Conservation (phyloP, 2,797 vertebrate genomes). For the Botia almorhae region DNA sequence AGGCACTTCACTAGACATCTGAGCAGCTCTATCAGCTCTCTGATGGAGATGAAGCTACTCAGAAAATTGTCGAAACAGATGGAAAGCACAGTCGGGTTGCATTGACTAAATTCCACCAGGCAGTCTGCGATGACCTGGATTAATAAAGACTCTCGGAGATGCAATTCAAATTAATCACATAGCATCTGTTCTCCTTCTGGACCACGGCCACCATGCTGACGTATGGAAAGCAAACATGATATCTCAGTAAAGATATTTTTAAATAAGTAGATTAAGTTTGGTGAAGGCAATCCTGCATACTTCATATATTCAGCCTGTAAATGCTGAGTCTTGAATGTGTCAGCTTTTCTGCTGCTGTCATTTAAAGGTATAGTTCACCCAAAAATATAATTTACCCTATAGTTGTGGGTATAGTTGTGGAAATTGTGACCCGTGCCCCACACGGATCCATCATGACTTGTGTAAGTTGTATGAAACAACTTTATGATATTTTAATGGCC, state of each 20-base stretch:
- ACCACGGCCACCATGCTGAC: not conserved
- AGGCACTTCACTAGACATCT: not conserved
- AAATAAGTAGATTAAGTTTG: slow-evolving; percentile 1
- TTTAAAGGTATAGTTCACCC: not conserved
- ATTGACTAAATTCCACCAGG: slow-evolving; percentile 35
- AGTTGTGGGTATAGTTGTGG: not conserved
- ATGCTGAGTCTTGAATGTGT: not conserved
- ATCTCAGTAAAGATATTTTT: slow-evolving; percentile 16
- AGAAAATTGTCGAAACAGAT: slow-evolving; percentile 4
- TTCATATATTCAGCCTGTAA: not conserved
- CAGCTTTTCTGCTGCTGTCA: not conserved
- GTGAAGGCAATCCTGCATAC: not conserved
- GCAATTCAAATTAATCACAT: slow-evolving; percentile 27
- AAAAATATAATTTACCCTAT: too few species aligned
- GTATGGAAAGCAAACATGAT: slow-evolving; percentile 39
- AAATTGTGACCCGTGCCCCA: not conserved
- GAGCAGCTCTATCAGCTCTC: slow-evolving; percentile 15
- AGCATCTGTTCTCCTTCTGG: slow-evolving; percentile 40
- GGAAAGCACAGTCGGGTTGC: slow-evolving; percentile 20
- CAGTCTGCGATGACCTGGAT: slow-evolving; percentile 7
- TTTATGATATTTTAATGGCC: too few species aligned
- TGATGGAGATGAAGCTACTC: slow-evolving; percentile 25
- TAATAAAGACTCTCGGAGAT: slow-evolving; percentile 25
- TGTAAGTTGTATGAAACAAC: too few species aligned
- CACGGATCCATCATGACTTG: too few species aligned